phyloP scores from a whole-genome alignment of 2,888 invertebrate genomes.

The Leucophenga montana region DNA sequence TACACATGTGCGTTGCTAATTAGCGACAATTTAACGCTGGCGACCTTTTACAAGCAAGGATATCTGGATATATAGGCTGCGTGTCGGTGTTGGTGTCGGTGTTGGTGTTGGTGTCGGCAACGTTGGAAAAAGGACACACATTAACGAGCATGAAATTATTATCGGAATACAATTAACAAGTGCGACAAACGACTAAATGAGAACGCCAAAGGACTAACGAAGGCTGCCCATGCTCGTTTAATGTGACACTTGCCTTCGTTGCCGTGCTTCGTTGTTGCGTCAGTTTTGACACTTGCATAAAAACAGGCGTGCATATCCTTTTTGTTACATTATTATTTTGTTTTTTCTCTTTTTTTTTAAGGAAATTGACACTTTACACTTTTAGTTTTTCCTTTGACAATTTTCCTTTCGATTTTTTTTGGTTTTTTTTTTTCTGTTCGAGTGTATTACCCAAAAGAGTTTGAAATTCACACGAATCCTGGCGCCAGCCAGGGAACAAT shows the following conservation, averaged over 20 bases:
- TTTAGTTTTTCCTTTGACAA: background rate
- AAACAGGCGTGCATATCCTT: conserved; percentile 43
- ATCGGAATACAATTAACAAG: conserved; percentile 63
- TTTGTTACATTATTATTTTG: conserved; percentile 26
- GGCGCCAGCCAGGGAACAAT: conserved; percentile 47
- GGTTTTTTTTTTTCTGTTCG: background rate
- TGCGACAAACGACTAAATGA: conserved; percentile 44
- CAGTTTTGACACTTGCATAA: conserved; percentile 52
- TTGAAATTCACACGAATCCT: conserved; percentile 54
- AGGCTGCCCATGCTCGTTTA: background rate
- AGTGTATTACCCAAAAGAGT: background rate
- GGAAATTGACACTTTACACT: conserved; percentile 46
- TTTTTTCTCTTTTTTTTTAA: background rate
- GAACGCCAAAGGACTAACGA: background rate
- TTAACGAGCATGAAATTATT: conserved; percentile 70
- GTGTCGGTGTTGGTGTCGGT: too few species aligned
- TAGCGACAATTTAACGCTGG: conserved; percentile 64
- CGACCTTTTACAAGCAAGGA: conserved; percentile 29
- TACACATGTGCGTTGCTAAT: conserved; percentile 69
- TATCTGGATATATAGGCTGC: background rate
- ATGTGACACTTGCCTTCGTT: background rate
- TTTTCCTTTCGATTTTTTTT: too few species aligned
- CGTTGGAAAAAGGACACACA: conserved; percentile 26
- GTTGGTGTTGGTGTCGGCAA: too few species aligned
- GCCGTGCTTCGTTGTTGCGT: conserved; percentile 40